Evolutionary conservation across 2,797 vertebrate species (phyloP).

Genomic region (Rhinatrema bivittatum): DNA sequence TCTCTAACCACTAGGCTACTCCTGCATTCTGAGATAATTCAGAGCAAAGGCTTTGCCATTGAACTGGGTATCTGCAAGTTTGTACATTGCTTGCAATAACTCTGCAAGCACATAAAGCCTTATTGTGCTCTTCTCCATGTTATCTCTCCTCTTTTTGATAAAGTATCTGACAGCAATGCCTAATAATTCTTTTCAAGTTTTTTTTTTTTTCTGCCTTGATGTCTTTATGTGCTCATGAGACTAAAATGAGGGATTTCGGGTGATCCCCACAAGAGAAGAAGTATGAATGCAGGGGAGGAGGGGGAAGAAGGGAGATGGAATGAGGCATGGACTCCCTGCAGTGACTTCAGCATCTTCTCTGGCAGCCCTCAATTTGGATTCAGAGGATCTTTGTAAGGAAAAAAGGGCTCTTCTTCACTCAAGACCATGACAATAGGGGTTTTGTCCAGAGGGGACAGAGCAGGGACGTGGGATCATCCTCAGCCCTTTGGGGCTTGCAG

Average conservation of each 20-base stretch:
- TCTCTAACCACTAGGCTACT: too few relatives aligned
- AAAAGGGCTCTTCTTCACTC: conserved; percentile 87
- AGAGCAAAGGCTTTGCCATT: too few relatives aligned
- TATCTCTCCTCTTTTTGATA: conserved; percentile 32
- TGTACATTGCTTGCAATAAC: conserved; percentile 33
- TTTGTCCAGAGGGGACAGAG: conserved; percentile 80
- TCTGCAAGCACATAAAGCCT: conserved; percentile 46
- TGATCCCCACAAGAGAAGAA: conserved; percentile 84
- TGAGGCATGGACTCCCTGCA: conserved; percentile 65
- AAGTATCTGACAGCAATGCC: conserved; percentile 95
- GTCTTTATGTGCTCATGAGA: conserved; percentile 94
- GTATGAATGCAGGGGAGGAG: conserved; percentile 43
- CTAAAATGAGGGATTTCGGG: conserved; percentile 81
- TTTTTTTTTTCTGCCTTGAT: conserved; percentile 80
- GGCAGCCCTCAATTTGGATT: conserved; percentile 82
- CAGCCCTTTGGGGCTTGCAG: conserved; percentile 74
- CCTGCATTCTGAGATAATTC: too few relatives aligned
- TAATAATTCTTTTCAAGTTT: conserved; percentile 94
- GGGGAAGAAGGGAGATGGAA: conserved; percentile 46
- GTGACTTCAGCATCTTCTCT: conserved; percentile 76
- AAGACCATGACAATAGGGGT: conserved; percentile 80
- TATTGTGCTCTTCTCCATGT: conserved; percentile 26
- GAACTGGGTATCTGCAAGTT: not conserved
- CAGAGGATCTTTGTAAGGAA: conserved; percentile 85
- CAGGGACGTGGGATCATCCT: conserved; percentile 70